These are phyloP conservation scores for Aspidiotus destructor DNA, from an alignment of 2,888 invertebrate genomes.

Conservation along the genomic window DNA sequence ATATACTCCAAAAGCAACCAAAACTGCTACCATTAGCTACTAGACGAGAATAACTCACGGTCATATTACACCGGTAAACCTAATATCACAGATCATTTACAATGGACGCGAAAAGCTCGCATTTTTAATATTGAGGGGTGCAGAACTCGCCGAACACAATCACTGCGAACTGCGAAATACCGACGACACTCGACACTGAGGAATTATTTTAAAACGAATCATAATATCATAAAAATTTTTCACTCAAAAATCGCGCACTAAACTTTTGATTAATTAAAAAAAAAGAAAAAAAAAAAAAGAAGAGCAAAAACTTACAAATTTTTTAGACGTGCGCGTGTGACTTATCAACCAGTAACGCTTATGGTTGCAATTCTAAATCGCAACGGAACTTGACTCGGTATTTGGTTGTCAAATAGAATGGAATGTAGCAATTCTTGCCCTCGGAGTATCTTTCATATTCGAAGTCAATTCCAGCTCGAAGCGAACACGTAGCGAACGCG, in stretches of 20 bases:
- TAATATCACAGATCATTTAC: conserved; percentile 10
- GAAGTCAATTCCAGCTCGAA: conserved; percentile 4
- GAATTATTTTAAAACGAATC: neutral
- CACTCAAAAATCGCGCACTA: neutral
- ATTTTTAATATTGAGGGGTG: conserved; percentile 1
- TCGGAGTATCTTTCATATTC: neutral
- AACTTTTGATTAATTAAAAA: neutral
- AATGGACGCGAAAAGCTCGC: neutral
- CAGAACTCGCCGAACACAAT: neutral
- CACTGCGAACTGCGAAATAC: neutral
- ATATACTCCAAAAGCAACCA: conserved; percentile 84
- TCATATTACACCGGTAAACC: conserved; percentile 49
- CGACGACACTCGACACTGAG: neutral
- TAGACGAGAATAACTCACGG: conserved; percentile 79
- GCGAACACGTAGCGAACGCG: neutral
- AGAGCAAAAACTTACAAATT: neutral
- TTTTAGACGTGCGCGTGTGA: neutral
- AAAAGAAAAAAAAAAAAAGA: neutral
- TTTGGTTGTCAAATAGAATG: conserved; percentile 21
- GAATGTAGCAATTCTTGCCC: conserved; percentile 27
- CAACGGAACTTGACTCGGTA: conserved; percentile 13
- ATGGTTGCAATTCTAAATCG: neutral
- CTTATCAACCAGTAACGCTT: neutral
- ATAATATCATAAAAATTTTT: neutral
- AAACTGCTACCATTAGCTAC: conserved; percentile 87